Evolutionary conservation across 2,113 vertebrate genomes (phyloP).

Genomic region (Antechinus stuartii): DNA sequence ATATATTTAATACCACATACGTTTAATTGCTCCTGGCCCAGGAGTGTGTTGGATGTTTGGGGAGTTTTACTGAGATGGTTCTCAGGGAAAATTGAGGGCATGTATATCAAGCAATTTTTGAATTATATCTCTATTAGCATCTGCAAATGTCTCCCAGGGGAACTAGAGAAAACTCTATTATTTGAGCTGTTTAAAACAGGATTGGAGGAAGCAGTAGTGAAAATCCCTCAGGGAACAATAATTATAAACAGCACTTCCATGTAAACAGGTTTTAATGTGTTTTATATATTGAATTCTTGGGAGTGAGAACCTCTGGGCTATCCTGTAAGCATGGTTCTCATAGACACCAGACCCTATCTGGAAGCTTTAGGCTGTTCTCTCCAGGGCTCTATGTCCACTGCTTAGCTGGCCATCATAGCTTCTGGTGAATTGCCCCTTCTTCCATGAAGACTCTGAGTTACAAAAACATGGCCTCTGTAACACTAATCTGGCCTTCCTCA

Average conservation of each 20-base stretch:
- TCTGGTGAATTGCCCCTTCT: neutral
- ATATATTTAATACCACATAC: slow-evolving; percentile 6
- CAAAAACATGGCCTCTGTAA: neutral
- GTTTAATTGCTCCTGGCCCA: slow-evolving; percentile 62
- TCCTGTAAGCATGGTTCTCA: slow-evolving; percentile 43
- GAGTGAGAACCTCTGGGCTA: slow-evolving; percentile 54
- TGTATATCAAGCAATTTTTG: slow-evolving; percentile 80
- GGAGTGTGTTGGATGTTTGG: slow-evolving; percentile 28
- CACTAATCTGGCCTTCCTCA: neutral
- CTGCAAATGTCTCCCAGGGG: slow-evolving; percentile 71
- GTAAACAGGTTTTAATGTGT: slow-evolving; percentile 79
- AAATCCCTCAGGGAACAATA: slow-evolving; percentile 71
- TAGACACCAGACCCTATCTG: neutral
- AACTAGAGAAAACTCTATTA: slow-evolving; percentile 73
- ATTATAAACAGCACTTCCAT: slow-evolving; percentile 76
- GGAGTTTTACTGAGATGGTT: slow-evolving; percentile 67
- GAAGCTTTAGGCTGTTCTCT: slow-evolving; percentile 25
- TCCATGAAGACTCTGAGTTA: neutral
- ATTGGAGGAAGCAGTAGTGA: slow-evolving; percentile 74
- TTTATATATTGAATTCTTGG: slow-evolving; percentile 78
- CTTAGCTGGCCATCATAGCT: neutral
- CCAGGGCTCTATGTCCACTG: slow-evolving; percentile 3
- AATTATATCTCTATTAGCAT: slow-evolving; percentile 77
- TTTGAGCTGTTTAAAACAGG: slow-evolving; percentile 71
- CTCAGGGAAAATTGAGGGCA: slow-evolving; percentile 69